Conservation (phyloP, 2,888 invertebrate genomes). For the Mamestra brassicae region DNA sequence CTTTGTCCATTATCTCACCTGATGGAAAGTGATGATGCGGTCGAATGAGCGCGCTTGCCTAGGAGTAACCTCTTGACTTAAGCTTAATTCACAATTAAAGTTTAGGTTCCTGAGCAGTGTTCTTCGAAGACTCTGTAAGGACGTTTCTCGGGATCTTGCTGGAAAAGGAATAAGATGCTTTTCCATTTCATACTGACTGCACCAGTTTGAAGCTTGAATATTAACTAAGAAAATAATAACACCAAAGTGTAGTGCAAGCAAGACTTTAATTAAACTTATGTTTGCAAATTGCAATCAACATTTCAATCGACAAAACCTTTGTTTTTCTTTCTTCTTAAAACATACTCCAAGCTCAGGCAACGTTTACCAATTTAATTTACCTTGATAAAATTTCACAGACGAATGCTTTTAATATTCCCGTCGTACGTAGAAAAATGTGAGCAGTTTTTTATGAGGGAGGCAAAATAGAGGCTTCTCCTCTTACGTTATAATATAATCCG, state of each 20-base stretch:
- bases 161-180: not conserved
- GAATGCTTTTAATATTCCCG: conserved; percentile 53
- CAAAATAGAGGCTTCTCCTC: conserved; percentile 36
- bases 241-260: not conserved
- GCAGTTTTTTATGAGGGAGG: conserved; percentile 36
- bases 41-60: no score
- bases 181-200: not conserved
- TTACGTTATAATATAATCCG: conserved; percentile 49
- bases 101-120: not conserved
- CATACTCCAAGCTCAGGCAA: not conserved
- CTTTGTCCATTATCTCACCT: no score
- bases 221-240: conserved; percentile 19
- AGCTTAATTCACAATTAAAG: not conserved
- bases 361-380: conserved; percentile 46
- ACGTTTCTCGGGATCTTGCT: not conserved
- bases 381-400: conserved; percentile 43
- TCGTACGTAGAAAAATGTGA: conserved; percentile 50
- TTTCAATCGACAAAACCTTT: conserved; percentile 10
- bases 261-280: conserved; percentile 47
- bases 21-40: no score
- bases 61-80: no score
- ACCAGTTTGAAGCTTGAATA: conserved; percentile 1
- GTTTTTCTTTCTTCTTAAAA: conserved; percentile 32
- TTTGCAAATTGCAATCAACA: conserved; percentile 29
- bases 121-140: not conserved